A percentile compares a stretch with the other conserved stretches of the same genome.
Conservation (phyloP, 2,797 vertebrate species). For the Eupleurogrammus muticus region DNA sequence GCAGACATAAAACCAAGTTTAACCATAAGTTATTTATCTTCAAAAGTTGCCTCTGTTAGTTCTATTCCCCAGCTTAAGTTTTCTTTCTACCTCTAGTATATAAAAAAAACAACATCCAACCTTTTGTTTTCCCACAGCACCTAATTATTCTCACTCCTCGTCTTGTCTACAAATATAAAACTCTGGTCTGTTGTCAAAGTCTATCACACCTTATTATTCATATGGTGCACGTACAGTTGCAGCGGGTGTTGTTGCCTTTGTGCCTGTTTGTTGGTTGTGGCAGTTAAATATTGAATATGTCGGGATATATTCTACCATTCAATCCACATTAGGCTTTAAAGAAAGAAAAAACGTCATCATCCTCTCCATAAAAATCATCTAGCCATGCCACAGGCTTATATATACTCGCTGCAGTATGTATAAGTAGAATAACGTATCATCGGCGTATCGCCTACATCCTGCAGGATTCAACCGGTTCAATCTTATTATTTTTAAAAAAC, state of each 20-base stretch:
- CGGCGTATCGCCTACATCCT: slow-evolving; percentile 35
- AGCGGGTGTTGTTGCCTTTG: background rate
- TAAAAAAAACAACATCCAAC: slow-evolving; percentile 2
- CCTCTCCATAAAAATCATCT: slow-evolving; percentile 50
- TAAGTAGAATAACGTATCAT: slow-evolving; percentile 50
- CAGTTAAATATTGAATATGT: slow-evolving; percentile 8
- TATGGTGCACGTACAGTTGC: background rate
- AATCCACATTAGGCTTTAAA: slow-evolving; percentile 5
- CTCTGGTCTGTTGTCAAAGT: background rate
- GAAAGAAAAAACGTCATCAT: slow-evolving; percentile 8
- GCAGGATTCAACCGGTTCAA: background rate
- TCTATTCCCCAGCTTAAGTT: background rate
- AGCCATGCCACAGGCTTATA: slow-evolving; percentile 48
- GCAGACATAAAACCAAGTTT: background rate
- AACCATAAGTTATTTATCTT: background rate
- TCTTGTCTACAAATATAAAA: slow-evolving; percentile 9
- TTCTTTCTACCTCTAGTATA: background rate
- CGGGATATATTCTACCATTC: background rate
- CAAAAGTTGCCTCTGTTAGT: slow-evolving; percentile 5
- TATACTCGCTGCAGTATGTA: slow-evolving; percentile 47
- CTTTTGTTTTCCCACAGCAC: slow-evolving; percentile 1
- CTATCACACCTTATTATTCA: slow-evolving; percentile 1
- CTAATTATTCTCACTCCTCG: background rate
- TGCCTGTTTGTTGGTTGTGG: slow-evolving; percentile 1
- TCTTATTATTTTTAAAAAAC: slow-evolving; percentile 16